Evolutionary conservation across 2,888 invertebrate species (phyloP).

Genomic region (Thymelicus acteon): DNA sequence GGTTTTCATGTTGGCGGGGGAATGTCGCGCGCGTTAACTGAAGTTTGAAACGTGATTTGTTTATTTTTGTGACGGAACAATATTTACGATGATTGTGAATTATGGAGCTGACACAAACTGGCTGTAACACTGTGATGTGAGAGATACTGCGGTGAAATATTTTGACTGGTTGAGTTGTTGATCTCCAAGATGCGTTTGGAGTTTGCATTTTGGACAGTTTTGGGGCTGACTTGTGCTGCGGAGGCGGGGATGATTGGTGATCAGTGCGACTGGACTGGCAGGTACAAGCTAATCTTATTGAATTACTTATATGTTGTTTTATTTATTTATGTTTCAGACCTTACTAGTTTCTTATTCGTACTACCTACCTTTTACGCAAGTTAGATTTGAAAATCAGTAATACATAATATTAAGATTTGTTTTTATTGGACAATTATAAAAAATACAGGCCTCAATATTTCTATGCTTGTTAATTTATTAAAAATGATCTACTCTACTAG

Average conservation of each 20-base stretch:
- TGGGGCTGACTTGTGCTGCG: conserved; percentile 69
- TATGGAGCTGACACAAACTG: conserved; percentile 50
- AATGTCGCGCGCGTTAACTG: conserved; percentile 45
- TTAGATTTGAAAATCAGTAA: not conserved
- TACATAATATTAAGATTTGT: not conserved
- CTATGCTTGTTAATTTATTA: too few relatives aligned
- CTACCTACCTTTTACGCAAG: not conserved
- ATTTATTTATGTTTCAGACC: not conserved
- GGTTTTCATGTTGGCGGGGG: conserved; percentile 50
- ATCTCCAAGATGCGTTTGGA: conserved; percentile 59
- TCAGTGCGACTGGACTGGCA: conserved; percentile 89
- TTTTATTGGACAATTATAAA: too few relatives aligned
- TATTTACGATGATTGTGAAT: conserved; percentile 42
- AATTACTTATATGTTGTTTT: conserved; percentile 35
- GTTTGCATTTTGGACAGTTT: conserved; percentile 72
- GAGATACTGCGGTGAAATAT: conserved; percentile 45
- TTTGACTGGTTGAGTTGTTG: conserved; percentile 22
- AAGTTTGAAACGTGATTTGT: conserved; percentile 50
- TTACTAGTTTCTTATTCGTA: not conserved
- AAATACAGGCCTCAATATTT: too few relatives aligned
- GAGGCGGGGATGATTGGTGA: conserved; percentile 86
- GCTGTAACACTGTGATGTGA: conserved; percentile 58
- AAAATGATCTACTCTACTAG: too few relatives aligned
- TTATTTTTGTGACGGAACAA: conserved; percentile 54
- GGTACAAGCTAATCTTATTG: conserved; percentile 67